Percentiles rank a stretch among this genome's conserved stretches.
These are phyloP conservation scores for Bombus terrestris DNA, from an alignment of 1,140 invertebrate species.

Conservation along the genomic window DNA sequence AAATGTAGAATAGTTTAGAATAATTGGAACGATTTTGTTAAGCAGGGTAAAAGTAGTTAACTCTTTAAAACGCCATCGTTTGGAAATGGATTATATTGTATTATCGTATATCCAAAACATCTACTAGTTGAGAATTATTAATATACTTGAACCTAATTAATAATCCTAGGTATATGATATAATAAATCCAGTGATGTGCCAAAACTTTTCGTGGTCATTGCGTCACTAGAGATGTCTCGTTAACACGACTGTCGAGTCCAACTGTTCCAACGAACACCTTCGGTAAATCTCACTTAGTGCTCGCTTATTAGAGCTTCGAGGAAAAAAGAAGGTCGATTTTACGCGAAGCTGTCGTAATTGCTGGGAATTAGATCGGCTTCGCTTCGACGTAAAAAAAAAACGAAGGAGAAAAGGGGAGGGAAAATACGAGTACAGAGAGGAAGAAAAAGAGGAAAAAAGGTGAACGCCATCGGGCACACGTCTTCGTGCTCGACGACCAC, in stretches of 20 bases:
- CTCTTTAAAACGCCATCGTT: too few relatives aligned
- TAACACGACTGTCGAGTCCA: neutral
- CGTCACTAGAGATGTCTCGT: neutral
- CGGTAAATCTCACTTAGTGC: conserved; percentile 57
- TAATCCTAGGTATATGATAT: too few relatives aligned
- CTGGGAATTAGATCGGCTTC: conserved; percentile 56
- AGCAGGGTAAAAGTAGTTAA: too few relatives aligned
- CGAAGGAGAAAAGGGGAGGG: neutral
- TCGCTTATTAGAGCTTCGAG: conserved; percentile 35
- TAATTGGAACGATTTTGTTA: too few relatives aligned
- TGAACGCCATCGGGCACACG: conserved; percentile 9
- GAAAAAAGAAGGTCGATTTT: conserved; percentile 15
- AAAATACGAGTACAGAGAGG: neutral
- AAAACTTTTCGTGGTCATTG: too few relatives aligned
- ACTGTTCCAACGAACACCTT: conserved; percentile 31
- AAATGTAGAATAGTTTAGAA: too few relatives aligned
- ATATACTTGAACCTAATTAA: too few relatives aligned
- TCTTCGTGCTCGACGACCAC: conserved; percentile 27
- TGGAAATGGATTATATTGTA: too few relatives aligned
- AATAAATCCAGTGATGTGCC: too few relatives aligned
- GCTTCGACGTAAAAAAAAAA: conserved; percentile 38
- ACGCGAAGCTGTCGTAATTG: conserved; percentile 49
- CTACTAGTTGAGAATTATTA: too few relatives aligned
- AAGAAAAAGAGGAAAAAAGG: neutral
- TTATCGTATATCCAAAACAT: too few relatives aligned